Percentiles rank a stretch among this genome's conserved stretches.
Conservation (phyloP, 2,797 vertebrate species). For the Chaunax sp. region DNA sequence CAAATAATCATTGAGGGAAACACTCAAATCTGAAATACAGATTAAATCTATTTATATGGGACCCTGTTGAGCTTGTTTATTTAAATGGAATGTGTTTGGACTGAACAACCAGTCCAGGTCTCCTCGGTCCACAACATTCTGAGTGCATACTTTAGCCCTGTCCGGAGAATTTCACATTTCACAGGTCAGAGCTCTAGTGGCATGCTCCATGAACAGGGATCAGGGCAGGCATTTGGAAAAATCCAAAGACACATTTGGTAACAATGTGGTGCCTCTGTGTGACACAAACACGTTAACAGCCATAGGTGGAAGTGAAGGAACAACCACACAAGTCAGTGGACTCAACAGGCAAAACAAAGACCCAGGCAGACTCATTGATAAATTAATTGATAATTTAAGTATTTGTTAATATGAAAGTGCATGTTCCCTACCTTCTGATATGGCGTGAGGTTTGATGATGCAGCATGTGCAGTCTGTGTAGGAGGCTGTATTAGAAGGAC, state of each 20-base stretch:
- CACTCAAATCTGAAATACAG: neutral
- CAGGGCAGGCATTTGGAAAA: constrained; percentile 81
- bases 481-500: constrained; percentile 89
- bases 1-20: constrained; percentile 8
- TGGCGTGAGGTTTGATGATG: constrained; percentile 93
- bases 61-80: constrained; percentile 9
- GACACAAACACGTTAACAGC: constrained; percentile 49
- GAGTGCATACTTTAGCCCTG: constrained; percentile 69
- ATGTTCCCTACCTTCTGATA: constrained; percentile 89
- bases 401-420: neutral
- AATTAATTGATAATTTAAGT: neutral
- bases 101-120: constrained; percentile 27
- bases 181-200: constrained; percentile 80
- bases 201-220: constrained; percentile 78
- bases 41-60: constrained; percentile 11
- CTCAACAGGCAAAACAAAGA: neutral
- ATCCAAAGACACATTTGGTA: constrained; percentile 65
- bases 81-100: neutral
- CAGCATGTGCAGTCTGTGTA: constrained; percentile 91
- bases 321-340: constrained; percentile 16
- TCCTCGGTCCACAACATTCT: constrained; percentile 51
- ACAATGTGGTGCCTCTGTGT: constrained; percentile 52
- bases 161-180: constrained; percentile 79
- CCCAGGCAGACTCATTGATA: neutral
- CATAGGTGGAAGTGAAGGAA: constrained; percentile 11